Percentiles rank a stretch among this genome's conserved stretches.
Evolutionary conservation across 2,888 invertebrate species (phyloP).

Genomic region (Crematogaster levior): DNA sequence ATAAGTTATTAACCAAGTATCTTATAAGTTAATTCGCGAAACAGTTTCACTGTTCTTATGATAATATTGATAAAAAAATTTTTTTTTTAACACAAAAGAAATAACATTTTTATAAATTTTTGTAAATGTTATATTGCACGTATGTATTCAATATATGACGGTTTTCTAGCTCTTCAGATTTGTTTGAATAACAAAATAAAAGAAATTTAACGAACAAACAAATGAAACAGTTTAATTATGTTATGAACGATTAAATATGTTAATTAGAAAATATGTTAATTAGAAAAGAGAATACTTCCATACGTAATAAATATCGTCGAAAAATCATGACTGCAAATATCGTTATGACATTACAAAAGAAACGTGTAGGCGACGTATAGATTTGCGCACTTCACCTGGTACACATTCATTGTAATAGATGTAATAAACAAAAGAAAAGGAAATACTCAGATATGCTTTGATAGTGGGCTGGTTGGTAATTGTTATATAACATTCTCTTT

Average conservation of each 20-base stretch:
- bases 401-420: slow-evolving; percentile 56
- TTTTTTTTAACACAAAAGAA: no score
- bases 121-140: no score
- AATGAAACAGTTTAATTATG: background rate
- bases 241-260: background rate
- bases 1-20: no score
- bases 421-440: slow-evolving; percentile 54
- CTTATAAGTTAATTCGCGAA: background rate
- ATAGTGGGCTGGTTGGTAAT: slow-evolving; percentile 53
- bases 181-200: background rate
- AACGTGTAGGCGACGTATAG: background rate
- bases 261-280: no score
- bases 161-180: background rate
- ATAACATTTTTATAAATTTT: background rate
- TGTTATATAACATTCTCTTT: slow-evolving; percentile 50
- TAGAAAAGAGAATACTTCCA: background rate
- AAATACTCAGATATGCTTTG: slow-evolving; percentile 45
- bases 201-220: background rate
- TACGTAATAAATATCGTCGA: background rate
- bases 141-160: background rate
- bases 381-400: slow-evolving; percentile 47
- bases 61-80: background rate
- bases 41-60: background rate
- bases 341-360: slow-evolving; percentile 15
- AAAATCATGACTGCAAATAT: slow-evolving; percentile 2